Evolutionary conservation across 2,113 vertebrate genomes (phyloP).

Genomic region (Serilophus lunatus): DNA sequence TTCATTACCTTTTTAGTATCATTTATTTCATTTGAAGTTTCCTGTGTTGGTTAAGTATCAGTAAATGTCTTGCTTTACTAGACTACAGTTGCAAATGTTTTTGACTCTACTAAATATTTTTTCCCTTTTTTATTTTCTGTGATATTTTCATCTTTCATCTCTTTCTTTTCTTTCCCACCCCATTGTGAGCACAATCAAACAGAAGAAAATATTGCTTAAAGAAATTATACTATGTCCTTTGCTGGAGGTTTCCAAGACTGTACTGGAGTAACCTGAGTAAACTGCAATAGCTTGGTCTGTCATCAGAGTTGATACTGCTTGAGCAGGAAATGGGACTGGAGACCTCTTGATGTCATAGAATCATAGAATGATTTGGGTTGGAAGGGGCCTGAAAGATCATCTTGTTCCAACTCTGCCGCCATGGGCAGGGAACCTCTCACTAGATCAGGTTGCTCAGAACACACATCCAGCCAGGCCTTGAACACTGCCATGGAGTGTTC

Average conservation of each 20-base stretch:
- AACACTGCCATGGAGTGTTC: neutral
- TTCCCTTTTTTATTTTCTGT: neutral
- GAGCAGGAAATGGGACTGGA: neutral
- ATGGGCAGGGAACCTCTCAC: neutral
- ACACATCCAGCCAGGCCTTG: neutral
- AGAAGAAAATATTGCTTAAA: neutral
- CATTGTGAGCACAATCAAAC: accelerated
- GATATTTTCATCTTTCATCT: neutral
- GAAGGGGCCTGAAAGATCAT: neutral
- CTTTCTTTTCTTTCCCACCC: accelerated
- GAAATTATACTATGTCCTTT: neutral
- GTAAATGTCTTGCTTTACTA: neutral
- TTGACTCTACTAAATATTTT: neutral
- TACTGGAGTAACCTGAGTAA: neutral
- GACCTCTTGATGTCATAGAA: neutral
- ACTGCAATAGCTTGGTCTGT: neutral
- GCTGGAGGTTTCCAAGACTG: neutral
- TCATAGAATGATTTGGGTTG: neutral
- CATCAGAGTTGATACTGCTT: neutral
- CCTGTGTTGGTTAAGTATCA: neutral
- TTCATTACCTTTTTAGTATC: neutral
- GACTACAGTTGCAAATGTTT: neutral
- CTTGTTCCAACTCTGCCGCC: neutral
- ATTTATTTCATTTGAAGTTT: neutral
- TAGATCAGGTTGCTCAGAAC: neutral